Evolutionary conservation across 2,888 invertebrate genomes (phyloP), one percentile per base, ranked within the genome.

Genomic region (Ceramica pisi): DNA sequence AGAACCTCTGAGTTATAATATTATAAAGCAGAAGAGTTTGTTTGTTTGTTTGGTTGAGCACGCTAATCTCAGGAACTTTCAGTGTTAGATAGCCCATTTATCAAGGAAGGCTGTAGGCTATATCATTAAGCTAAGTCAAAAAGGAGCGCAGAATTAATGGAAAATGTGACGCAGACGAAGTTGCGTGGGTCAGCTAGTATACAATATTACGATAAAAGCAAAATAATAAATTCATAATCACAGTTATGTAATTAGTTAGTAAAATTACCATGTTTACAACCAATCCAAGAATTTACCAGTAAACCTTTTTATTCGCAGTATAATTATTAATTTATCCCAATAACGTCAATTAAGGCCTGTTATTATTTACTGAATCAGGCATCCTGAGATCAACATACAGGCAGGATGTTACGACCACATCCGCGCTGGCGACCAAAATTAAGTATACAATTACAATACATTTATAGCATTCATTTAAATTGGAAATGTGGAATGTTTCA

Each of bases 321-420:
- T 41, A 16, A 41, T 64, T 65, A 62, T 80, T 74, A 68, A 67
- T 68, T 70, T 74, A 56, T 66, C 38, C 51, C 71, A 69, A 74
- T 55, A 67, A 71, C 57, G 64, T 53, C 57, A 76, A 72, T 68
- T 65, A 81, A 26, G 44, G 50, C 26, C 2, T 46, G 44, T 60
- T 79, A 71, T 69, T 78, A 67, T 67, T 72, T 44, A 63, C 72
- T 56, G 72, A 66, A 71, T 76, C 35, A 38, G 21, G 31, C 26
- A 71, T 67, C 61, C 56, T 57, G 61, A 67, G 71, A 71, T 63
- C 63, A 61, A 70, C 31, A 56, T 48, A 51, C 59, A 26, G 64
- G 41, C 73, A 82, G 80, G 80, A 81, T 71, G 68, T 61, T n/a
- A 31, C 65, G 31, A 67, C 71, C 69, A 76, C 76, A 79, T 81